Evolutionary conservation across 2,797 vertebrate species (phyloP).

Genomic region (Apogon talboti): DNA sequence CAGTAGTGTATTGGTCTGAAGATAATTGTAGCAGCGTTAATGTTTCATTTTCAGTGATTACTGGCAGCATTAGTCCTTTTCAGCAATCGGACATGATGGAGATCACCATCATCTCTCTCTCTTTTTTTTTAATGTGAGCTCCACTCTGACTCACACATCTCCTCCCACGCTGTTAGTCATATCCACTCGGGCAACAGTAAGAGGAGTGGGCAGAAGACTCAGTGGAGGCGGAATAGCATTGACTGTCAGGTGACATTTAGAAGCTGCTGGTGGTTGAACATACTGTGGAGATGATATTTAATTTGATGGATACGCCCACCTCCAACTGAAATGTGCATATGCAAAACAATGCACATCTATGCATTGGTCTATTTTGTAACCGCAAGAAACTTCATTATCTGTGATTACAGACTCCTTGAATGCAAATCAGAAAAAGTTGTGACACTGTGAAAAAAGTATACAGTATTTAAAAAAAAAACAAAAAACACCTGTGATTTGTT

Average conservation of each 20-base stretch:
- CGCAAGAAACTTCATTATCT: no score
- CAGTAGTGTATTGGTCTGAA: background rate
- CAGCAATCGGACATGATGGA: background rate
- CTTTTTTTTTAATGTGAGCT: background rate
- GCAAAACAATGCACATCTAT: no score
- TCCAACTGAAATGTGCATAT: no score
- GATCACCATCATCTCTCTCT: background rate
- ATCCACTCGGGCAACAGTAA: slow-evolving; percentile 2
- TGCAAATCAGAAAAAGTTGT: no score
- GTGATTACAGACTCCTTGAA: no score
- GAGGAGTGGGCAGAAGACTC: slow-evolving; percentile 25
- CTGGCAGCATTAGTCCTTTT: slow-evolving; percentile 1
- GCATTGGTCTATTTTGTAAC: no score
- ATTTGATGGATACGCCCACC: background rate
- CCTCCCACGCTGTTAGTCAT: slow-evolving; percentile 39
- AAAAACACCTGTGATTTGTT: no score
- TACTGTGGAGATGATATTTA: slow-evolving; percentile 24
- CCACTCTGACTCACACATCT: slow-evolving; percentile 18
- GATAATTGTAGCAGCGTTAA: background rate
- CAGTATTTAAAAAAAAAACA: no score
- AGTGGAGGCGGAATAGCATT: slow-evolving; percentile 38
- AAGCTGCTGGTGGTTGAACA: slow-evolving; percentile 23
- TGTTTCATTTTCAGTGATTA: slow-evolving; percentile 14
- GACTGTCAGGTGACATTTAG: slow-evolving; percentile 7
- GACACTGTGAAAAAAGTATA: no score